Conservation (phyloP, 2,113 vertebrate species). For the Channa argus region DNA sequence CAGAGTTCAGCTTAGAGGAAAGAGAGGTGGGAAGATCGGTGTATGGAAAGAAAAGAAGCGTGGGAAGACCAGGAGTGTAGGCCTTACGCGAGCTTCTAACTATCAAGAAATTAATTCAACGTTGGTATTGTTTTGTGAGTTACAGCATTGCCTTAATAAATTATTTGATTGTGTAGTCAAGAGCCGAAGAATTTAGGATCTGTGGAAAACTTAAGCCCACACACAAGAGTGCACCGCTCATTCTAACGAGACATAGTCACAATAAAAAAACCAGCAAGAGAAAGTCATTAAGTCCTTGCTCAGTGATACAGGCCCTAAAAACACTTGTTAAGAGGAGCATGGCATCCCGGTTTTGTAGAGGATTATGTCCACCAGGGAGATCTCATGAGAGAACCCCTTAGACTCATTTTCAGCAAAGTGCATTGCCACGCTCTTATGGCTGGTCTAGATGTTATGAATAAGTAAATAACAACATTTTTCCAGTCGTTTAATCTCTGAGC, state of each 20-base stretch:
- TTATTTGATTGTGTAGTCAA: background rate
- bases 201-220: conserved; percentile 24
- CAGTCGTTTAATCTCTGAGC: conserved; percentile 82
- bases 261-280: conserved; percentile 44
- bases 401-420: conserved; percentile 60
- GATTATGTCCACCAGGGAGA: conserved; percentile 64
- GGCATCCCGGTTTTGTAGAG: conserved; percentile 52
- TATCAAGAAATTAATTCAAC: background rate
- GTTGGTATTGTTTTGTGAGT: background rate
- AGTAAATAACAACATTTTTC: conserved; percentile 82
- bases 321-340: conserved; percentile 63
- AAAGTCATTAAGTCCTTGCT: conserved; percentile 57
- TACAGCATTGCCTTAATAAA: conserved; percentile 2
- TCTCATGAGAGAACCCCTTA: conserved; percentile 61
- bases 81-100: background rate
- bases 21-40: conserved; percentile 40
- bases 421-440: conserved; percentile 62
- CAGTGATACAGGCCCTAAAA: conserved; percentile 50
- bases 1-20: conserved; percentile 72
- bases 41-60: conserved; percentile 22
- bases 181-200: conserved; percentile 22
- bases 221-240: conserved; percentile 22
- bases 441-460: conserved; percentile 77
- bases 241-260: conserved; percentile 48
- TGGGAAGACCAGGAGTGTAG: background rate